Percentiles rank a stretch among this genome's conserved stretches.
These are phyloP conservation scores for Etheostoma perlongum DNA, from an alignment of 2,797 vertebrate genomes.

Conservation along the genomic window DNA sequence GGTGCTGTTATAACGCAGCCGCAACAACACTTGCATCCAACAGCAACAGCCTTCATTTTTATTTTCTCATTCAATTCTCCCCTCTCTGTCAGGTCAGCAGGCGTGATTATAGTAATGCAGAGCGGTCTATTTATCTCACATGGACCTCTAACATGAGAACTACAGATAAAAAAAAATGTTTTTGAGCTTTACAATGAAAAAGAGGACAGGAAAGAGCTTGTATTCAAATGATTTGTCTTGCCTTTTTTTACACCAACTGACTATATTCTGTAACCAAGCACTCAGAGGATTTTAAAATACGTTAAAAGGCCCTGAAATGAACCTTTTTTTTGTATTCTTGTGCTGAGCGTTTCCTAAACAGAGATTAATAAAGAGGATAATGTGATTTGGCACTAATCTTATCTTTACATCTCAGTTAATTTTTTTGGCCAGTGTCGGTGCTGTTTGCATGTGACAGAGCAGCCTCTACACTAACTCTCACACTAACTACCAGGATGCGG, in stretches of 20 bases:
- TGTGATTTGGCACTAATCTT: slow-evolving; percentile 21
- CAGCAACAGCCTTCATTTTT: slow-evolving; percentile 64
- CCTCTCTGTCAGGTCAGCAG: slow-evolving; percentile 43
- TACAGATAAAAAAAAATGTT: not conserved
- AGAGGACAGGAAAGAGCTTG: not conserved
- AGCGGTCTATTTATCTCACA: slow-evolving; percentile 30
- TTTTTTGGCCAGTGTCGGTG: slow-evolving; percentile 2
- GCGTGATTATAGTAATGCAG: slow-evolving; percentile 38
- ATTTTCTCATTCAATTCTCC: slow-evolving; percentile 52
- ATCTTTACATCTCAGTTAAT: slow-evolving; percentile 2
- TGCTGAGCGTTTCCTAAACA: not conserved
- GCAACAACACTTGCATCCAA: slow-evolving; percentile 59
- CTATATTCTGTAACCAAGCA: not conserved
- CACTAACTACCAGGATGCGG: slow-evolving; percentile 19
- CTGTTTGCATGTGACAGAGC: slow-evolving; percentile 14
- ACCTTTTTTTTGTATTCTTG: slow-evolving; percentile 1
- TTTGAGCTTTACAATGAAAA: not conserved
- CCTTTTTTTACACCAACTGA: not conserved
- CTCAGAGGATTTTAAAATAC: not conserved
- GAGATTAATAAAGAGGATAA: slow-evolving; percentile 13
- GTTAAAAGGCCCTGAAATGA: not conserved
- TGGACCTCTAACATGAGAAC: not conserved
- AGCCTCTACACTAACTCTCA: no score
- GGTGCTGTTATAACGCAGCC: slow-evolving; percentile 62
- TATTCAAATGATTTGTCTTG: slow-evolving; percentile 1